phyloP scores from a whole-genome alignment of 2,797 vertebrate genomes.

The Gymnopithys bicolor region DNA sequence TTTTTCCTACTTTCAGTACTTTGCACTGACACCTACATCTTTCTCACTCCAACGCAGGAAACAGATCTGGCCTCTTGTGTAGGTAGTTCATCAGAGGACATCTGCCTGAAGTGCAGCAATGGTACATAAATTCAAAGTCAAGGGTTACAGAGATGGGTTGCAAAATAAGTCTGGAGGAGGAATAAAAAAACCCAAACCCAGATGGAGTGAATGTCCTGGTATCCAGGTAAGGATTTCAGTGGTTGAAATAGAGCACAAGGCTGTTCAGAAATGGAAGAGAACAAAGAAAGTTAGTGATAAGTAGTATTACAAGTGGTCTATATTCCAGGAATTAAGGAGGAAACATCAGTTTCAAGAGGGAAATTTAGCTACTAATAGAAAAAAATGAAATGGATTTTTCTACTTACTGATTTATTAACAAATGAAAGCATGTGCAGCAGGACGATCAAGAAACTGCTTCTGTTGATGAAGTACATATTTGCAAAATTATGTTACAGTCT shows the following conservation, averaged over 20 bases:
- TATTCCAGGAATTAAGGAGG: not conserved
- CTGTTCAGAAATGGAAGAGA: not conserved
- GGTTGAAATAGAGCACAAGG: not conserved
- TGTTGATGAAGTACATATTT: not conserved
- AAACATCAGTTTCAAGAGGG: not conserved
- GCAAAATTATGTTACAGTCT: not conserved
- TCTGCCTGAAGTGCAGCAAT: not conserved
- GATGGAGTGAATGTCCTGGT: not conserved
- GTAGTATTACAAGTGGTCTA: not conserved
- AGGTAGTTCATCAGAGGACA: not conserved
- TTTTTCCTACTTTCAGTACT: not conserved
- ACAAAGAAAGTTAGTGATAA: not conserved
- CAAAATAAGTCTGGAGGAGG: not conserved
- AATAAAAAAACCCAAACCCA: accelerated
- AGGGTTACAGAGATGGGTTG: not conserved
- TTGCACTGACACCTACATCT: slow-evolving; percentile 22
- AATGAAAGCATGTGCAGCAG: not conserved
- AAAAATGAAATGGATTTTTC: not conserved
- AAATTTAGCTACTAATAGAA: not conserved
- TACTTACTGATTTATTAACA: not conserved
- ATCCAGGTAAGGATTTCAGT: not conserved
- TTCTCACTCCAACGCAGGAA: slow-evolving; percentile 19
- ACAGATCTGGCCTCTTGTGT: not conserved
- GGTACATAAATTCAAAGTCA: not conserved
- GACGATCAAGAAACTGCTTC: not conserved